Percentiles rank a stretch among this genome's conserved stretches.
Conservation (phyloP, 1,140 invertebrate genomes). For the Cecropterus lyciades region DNA sequence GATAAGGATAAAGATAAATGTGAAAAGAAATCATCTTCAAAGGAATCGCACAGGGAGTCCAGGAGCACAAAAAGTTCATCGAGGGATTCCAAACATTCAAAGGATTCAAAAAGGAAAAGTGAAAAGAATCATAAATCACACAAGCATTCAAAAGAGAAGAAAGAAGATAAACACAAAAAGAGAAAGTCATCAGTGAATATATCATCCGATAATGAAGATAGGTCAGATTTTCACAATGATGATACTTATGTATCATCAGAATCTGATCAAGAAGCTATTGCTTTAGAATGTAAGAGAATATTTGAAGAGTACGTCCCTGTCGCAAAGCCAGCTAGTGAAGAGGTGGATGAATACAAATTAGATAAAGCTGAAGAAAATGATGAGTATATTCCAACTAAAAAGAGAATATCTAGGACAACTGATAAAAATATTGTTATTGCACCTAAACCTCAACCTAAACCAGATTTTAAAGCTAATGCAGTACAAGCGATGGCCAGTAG, state of each 20-base stretch:
- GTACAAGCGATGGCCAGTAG: constrained; percentile 76
- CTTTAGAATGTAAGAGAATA: constrained; percentile 79
- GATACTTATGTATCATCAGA: constrained; percentile 67
- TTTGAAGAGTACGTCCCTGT: constrained; percentile 83
- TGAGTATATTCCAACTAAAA: constrained; percentile 73
- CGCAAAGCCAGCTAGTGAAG: constrained; percentile 50
- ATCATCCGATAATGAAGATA: constrained; percentile 44
- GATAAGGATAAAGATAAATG: constrained; percentile 50
- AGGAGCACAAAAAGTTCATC: constrained; percentile 57
- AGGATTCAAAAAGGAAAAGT: constrained; percentile 51
- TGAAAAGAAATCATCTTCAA: constrained; percentile 52
- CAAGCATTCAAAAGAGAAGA: constrained; percentile 58
- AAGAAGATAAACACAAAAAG: constrained; percentile 53
- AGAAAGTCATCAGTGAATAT: constrained; percentile 36
- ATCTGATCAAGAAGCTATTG: constrained; percentile 78
- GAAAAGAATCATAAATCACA: constrained; percentile 48
- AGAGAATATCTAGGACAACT: constrained; percentile 73
- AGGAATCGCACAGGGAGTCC: constrained; percentile 36
- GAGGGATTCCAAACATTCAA: constrained; percentile 55
- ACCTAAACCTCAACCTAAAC: constrained; percentile 64
- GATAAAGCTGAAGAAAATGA: constrained; percentile 53
- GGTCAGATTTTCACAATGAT: constrained; percentile 48
- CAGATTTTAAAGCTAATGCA: constrained; percentile 77
- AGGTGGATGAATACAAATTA: constrained; percentile 47
- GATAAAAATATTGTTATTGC: constrained; percentile 70